phyloP scores from a whole-genome alignment of 2,888 invertebrate species.

The Phengaris alcon region DNA sequence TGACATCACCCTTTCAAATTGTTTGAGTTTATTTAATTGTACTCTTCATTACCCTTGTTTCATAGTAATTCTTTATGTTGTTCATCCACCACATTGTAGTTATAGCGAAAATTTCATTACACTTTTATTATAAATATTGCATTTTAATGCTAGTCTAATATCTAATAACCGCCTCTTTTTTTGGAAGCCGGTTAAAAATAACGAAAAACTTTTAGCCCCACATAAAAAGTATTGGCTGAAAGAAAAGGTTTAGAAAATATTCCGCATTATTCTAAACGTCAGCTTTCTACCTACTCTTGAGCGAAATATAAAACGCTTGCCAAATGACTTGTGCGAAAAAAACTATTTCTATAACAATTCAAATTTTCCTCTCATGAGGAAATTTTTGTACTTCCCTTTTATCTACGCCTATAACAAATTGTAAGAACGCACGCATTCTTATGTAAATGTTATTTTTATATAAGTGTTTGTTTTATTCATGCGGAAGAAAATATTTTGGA shows the following conservation, averaged over 20 bases:
- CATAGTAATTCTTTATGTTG: no score
- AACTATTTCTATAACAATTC: constrained; percentile 27
- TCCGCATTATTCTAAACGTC: background rate
- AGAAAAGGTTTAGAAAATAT: background rate
- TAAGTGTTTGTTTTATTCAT: constrained; percentile 16
- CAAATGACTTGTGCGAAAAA: constrained; percentile 16
- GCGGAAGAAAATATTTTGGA: constrained; percentile 2
- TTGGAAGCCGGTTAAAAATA: background rate
- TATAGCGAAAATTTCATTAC: no score
- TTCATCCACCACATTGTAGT: no score
- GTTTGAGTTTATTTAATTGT: no score
- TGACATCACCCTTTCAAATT: no score
- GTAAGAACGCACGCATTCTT: constrained; percentile 10
- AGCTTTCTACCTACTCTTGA: background rate
- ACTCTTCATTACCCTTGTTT: no score
- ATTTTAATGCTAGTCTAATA: no score
- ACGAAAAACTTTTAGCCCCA: background rate
- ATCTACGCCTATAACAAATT: constrained; percentile 8
- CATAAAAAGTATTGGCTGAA: background rate
- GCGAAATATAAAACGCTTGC: constrained; percentile 17
- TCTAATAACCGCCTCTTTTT: no score
- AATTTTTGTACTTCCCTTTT: background rate
- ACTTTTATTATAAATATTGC: no score
- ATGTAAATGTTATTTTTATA: background rate
- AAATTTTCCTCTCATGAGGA: background rate